A percentile compares a stretch with the other conserved stretches of the same genome.
Evolutionary conservation across 2,797 vertebrate species (phyloP).

Genomic region (Lithobates sylvaticus): DNA sequence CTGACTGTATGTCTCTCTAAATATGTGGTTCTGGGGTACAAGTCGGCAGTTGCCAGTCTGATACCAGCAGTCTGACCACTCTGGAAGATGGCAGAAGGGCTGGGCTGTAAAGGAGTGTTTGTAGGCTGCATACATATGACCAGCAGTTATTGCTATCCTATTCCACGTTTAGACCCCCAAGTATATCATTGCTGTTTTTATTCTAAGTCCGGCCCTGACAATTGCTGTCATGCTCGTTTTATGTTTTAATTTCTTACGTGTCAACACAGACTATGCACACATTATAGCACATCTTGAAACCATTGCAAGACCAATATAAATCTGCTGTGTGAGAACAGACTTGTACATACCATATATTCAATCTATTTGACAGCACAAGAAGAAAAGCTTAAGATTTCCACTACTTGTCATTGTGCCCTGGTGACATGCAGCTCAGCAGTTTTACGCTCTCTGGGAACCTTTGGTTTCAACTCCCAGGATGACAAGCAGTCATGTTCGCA

Average conservation of each 20-base stretch:
- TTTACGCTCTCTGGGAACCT: neutral
- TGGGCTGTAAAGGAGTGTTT: no score
- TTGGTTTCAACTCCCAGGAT: neutral
- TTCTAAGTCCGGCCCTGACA: neutral
- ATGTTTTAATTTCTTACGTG: neutral
- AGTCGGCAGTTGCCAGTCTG: no score
- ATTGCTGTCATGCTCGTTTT: neutral
- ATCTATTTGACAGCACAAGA: neutral
- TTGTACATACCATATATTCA: neutral
- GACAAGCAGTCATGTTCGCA: slow-evolving; percentile 11
- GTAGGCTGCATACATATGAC: no score
- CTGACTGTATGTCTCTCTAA: no score
- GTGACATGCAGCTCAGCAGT: neutral
- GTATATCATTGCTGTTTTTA: neutral
- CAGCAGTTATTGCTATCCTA: no score
- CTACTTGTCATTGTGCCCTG: neutral
- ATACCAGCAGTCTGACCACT: no score
- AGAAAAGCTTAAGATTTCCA: neutral
- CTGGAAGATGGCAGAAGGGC: no score
- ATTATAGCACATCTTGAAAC: neutral
- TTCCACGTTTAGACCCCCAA: no score
- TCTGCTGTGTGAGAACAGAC: neutral
- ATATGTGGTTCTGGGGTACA: no score
- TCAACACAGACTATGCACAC: neutral
- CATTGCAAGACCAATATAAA: neutral